A percentile compares a stretch with the other conserved stretches of the same genome.
These are phyloP conservation scores for Hyposmocoma kahamanoa DNA, from an alignment of 1,140 invertebrate species.

Conservation along the genomic window DNA sequence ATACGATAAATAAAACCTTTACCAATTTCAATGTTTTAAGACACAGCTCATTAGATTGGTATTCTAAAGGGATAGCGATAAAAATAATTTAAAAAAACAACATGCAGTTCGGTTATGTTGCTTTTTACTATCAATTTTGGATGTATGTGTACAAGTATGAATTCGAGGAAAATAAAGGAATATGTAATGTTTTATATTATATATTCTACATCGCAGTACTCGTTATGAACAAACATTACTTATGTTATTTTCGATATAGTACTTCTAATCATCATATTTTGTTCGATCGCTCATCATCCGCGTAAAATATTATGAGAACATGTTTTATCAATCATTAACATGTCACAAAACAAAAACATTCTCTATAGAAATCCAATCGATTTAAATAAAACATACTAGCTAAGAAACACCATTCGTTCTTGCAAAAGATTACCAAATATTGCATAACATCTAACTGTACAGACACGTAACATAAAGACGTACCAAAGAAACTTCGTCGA, in stretches of 20 bases:
- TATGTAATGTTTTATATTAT: slow-evolving; percentile 64
- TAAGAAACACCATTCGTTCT: slow-evolving; percentile 58
- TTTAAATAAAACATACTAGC: slow-evolving; percentile 68
- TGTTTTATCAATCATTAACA: slow-evolving; percentile 38
- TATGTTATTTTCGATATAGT: slow-evolving; percentile 63
- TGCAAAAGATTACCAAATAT: slow-evolving; percentile 56
- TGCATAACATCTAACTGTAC: slow-evolving; percentile 67
- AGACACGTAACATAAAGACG: slow-evolving; percentile 43
- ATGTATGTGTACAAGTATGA: slow-evolving; percentile 71
- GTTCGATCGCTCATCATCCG: slow-evolving; percentile 58
- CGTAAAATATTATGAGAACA: slow-evolving; percentile 53
- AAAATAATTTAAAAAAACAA: slow-evolving; percentile 52
- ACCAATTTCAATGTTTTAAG: too few species aligned
- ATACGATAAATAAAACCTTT: too few species aligned
- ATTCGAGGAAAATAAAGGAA: slow-evolving; percentile 70
- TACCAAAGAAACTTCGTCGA: slow-evolving; percentile 45
- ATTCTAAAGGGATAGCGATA: slow-evolving; percentile 20
- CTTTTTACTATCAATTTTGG: slow-evolving; percentile 73
- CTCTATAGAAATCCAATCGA: slow-evolving; percentile 61
- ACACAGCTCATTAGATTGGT: too few species aligned
- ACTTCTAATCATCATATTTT: slow-evolving; percentile 63
- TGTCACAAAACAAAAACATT: slow-evolving; percentile 54
- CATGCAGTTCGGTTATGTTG: slow-evolving; percentile 64
- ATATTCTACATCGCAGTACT: slow-evolving; percentile 71
- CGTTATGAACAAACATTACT: slow-evolving; percentile 70